Evolutionary conservation across 2,888 invertebrate genomes (phyloP), one percentile per base, ranked within the genome.

Genomic region (Heliconius sara): DNA sequence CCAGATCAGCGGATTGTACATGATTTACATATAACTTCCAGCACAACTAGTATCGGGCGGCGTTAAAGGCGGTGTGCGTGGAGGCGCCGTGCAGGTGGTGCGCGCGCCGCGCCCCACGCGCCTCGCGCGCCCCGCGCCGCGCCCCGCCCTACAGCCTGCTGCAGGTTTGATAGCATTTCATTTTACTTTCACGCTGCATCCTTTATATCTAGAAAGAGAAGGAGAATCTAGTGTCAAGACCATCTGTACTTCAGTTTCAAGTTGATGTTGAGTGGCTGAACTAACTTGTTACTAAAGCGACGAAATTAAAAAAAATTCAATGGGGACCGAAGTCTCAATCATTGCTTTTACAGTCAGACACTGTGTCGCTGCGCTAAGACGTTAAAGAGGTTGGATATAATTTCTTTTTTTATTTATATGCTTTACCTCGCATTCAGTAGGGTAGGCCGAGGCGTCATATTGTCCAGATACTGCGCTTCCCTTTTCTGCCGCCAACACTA

Each of bases 1-100:
- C 0, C 10, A 39, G 10, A 39, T 9, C 39, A 39, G 19, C 19
- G 16, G 47, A 52, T 7, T 60, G 9, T 60, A 60, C n/a, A 60
- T 13, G 13, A 19, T 27, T 65, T 27, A 88, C 4, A 30, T 34
- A 67, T 63, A 52, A 60, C 30, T 73, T 78, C n/a, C 88, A 96
- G 96, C 96, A 85, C 96, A 97, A 91, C 92, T 97, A 87, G 96
- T 97, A 92, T 94, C 96, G 79, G 95, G 96, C 84, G 96, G 96
- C 81, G 96, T 97, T 89, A 97, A 97, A 90, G 96, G 93, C 60
- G 91, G 89, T 60, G 86, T 88, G 78, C 90, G 93, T 13, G 91
- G 92, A 47, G 83, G 84, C 22, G 76, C 86, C 60, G 92, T 93
- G 86, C 93, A 93, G 83, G 90, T 93, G 86, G 92, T 93, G 84